Percentiles rank a stretch among this genome's conserved stretches.
These are phyloP conservation scores for Hippasteria phrygiana DNA, from an alignment of 53 echinoderm and acorn worm species.

Conservation along the genomic window DNA sequence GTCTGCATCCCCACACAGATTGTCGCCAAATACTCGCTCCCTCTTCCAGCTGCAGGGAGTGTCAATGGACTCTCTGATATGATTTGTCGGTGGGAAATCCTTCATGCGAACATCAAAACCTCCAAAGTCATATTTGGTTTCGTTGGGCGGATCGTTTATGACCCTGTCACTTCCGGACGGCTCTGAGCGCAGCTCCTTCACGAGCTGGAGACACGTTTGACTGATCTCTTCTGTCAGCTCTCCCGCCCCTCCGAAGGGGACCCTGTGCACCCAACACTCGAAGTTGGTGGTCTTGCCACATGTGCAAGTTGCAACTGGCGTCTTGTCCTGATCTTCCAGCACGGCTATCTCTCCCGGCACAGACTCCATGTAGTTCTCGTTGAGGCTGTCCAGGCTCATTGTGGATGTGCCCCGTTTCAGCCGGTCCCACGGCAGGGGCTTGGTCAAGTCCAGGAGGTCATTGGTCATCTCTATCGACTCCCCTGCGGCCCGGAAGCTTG, in stretches of 20 bases:
- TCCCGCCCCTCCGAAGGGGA: conserved; percentile 58
- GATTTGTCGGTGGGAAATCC: conserved; percentile 25
- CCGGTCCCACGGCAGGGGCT: conserved; percentile 66
- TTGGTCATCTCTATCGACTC: conserved; percentile 75
- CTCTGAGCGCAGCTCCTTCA: conserved; percentile 53
- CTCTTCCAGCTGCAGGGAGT: conserved; percentile 54
- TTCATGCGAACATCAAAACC: not conserved
- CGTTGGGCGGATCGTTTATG: not conserved
- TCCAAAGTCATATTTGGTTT: conserved; percentile 23
- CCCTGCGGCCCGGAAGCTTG: conserved; percentile 24
- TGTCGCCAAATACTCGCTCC: conserved; percentile 3
- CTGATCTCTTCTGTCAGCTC: conserved; percentile 48
- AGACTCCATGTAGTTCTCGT: conserved; percentile 86
- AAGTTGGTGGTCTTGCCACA: conserved; percentile 62
- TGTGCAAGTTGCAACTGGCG: conserved; percentile 53
- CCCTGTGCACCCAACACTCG: conserved; percentile 58
- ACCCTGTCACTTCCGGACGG: conserved; percentile 11
- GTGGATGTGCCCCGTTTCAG: conserved; percentile 79
- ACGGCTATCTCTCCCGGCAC: conserved; percentile 25
- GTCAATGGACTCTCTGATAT: conserved; percentile 7
- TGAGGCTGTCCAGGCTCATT: conserved; percentile 96
- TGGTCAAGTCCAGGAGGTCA: conserved; percentile 75
- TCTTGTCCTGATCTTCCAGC: conserved; percentile 41
- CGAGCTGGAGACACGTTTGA: conserved; percentile 52
- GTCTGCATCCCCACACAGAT: conserved; percentile 45